Conservation (phyloP, 2,888 invertebrate species). For the Nebria brevicollis region DNA sequence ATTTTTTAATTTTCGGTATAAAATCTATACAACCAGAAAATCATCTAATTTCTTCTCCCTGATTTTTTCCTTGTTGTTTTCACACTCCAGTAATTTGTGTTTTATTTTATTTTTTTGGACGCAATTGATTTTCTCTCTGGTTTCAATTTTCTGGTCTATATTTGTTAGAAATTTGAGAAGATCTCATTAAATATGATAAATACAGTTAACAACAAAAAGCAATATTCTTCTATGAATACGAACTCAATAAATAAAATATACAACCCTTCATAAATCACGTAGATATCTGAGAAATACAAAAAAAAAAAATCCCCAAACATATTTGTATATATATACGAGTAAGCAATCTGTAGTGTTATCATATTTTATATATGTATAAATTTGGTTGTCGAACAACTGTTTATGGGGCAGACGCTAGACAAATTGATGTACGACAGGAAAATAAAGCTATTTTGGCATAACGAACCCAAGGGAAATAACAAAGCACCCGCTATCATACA, state of each 20-base stretch:
- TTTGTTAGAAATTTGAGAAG: too few relatives aligned
- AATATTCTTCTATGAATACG: neutral
- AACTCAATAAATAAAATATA: neutral
- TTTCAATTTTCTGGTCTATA: too few relatives aligned
- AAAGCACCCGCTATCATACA: slow-evolving; percentile 8
- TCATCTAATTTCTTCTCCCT: too few relatives aligned
- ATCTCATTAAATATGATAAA: too few relatives aligned
- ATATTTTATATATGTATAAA: slow-evolving; percentile 2
- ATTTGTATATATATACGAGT: neutral
- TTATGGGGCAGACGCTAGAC: slow-evolving; percentile 17
- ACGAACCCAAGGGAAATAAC: slow-evolving; percentile 14
- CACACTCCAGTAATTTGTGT: too few relatives aligned
- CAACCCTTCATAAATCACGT: neutral
- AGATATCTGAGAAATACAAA: neutral
- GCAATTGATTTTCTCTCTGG: too few relatives aligned
- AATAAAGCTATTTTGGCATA: slow-evolving; percentile 28
- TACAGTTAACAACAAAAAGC: neutral
- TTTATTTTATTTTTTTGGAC: too few relatives aligned
- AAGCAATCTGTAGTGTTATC: neutral
- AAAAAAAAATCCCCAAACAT: neutral
- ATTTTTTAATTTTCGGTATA: too few relatives aligned
- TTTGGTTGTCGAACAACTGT: slow-evolving; percentile 5
- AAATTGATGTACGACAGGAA: slow-evolving; percentile 28
- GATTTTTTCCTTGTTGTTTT: too few relatives aligned
- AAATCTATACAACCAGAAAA: too few relatives aligned